Percentiles rank a stretch among this genome's conserved stretches.
Evolutionary conservation across 2,888 invertebrate species (phyloP).

Genomic region (Achlya flavicornis): DNA sequence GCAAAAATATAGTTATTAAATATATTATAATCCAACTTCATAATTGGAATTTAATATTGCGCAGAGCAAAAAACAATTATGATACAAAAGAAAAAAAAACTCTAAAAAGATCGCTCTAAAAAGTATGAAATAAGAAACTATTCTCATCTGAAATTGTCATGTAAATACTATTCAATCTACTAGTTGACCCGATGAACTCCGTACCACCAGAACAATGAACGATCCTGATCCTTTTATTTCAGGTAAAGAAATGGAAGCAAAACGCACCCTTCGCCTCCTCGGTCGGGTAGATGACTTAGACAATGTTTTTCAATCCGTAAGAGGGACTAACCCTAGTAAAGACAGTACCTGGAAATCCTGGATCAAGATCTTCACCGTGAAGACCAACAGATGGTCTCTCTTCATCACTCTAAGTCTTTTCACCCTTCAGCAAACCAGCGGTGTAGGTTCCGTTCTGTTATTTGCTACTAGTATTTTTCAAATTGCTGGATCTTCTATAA

Average conservation of each 20-base stretch:
- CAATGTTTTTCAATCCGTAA: conserved; percentile 23
- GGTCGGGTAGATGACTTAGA: conserved; percentile 49
- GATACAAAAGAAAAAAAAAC: no score
- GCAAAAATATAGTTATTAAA: no score
- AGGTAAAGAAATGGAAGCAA: conserved; percentile 52
- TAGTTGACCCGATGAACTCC: no score
- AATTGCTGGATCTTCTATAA: conserved; percentile 1
- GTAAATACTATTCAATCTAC: no score
- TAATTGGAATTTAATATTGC: no score
- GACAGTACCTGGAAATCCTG: conserved; percentile 50
- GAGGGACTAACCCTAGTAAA: conserved; percentile 45
- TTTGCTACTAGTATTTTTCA: conserved; percentile 5
- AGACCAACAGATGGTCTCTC: conserved; percentile 46
- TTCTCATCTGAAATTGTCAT: no score
- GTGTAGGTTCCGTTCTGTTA: not conserved
- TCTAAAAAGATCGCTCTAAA: no score
- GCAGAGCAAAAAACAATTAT: no score
- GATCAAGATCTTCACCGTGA: conserved; percentile 54
- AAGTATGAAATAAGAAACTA: no score
- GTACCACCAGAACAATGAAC: no score
- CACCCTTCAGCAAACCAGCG: conserved; percentile 35
- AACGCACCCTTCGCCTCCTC: conserved; percentile 40
- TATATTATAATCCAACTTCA: no score
- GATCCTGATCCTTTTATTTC: conserved; percentile 8
- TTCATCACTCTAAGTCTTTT: conserved; percentile 49